Base-by-base conservation (phyloP, 2,888 invertebrate genomes). In the Eretmocerus hayati region DNA sequence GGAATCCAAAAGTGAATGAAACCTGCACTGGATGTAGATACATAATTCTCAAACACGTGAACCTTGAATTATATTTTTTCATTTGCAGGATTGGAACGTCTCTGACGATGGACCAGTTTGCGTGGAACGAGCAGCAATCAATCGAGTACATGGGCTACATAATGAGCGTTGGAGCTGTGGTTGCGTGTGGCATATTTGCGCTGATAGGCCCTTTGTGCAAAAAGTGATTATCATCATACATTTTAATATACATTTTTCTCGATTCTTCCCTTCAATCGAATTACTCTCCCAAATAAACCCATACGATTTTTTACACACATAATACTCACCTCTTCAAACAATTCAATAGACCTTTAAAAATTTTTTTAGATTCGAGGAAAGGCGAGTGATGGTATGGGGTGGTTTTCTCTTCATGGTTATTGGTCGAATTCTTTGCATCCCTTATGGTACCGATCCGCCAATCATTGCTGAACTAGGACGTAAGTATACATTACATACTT, bases 31-130 rank as follows among this genome's bases (percentile, higher is more conserved):
- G n/a, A n/a, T n/a, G n/a, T n/a, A n/a, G n/a, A n/a, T n/a, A n/a
- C n/a, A n/a, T n/a, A n/a, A n/a, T n/a, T n/a, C n/a, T n/a, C n/a
- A n/a, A n/a, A n/a, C n/a, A n/a, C n/a, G n/a, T n/a, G n/a, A n/a
- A n/a, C n/a, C n/a, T n/a, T n/a, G n/a, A n/a, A n/a, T n/a, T n/a
- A n/a, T n/a, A n/a, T n/a, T n/a, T n/a, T n/a, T n/a, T n/a, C n/a
- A n/a, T n/a, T n/a, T 22, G 31, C 59, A 81, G 81, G 40, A 76
- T 90, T 56, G 90, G 85, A 19, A 88, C 90, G 9, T 81, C 89
- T 3, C 75, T 91, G 45, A 88, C 87, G 23, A 90, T 89, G 86
- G 90, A 91, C 68, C 89, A 90, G 74, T 90, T 90, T 72, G 90
- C 84, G 23, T 90, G 90, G 90, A 79, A 81, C 50, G 84, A 88